These are phyloP conservation scores for Tubulanus polymorphus DNA, from an alignment of 2,888 invertebrate species.

Conservation along the genomic window DNA sequence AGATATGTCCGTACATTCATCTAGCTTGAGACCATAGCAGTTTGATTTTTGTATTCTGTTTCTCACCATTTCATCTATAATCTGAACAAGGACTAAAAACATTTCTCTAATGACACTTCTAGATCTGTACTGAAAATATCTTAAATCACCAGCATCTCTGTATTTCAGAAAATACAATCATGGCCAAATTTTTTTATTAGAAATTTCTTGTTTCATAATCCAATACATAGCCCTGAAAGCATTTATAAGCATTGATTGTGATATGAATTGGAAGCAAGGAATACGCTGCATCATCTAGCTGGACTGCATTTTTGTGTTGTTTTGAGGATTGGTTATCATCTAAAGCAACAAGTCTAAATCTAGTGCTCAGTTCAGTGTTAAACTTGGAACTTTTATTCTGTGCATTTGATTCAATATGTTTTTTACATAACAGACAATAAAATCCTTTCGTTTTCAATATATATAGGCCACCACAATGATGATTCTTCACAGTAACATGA, in stretches of 20 bases:
- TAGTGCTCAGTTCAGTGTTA: background rate
- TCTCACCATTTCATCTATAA: background rate
- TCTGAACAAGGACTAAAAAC: background rate
- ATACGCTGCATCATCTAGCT: too few species aligned
- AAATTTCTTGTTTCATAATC: background rate
- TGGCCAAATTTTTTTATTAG: background rate
- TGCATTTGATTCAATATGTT: background rate
- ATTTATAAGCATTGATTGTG: background rate
- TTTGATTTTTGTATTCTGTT: background rate
- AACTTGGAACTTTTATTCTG: background rate
- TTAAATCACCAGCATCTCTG: background rate
- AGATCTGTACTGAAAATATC: background rate
- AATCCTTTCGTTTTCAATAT: constrained; percentile 1
- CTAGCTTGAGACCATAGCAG: background rate
- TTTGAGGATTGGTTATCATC: background rate
- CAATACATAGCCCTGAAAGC: background rate
- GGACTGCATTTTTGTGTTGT: background rate
- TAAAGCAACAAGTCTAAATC: background rate
- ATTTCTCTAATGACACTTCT: background rate
- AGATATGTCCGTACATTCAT: background rate
- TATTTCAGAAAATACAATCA: background rate
- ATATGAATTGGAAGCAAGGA: too few species aligned
- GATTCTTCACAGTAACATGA: too few species aligned
- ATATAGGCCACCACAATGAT: constrained; percentile 1
- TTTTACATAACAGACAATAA: background rate